Percentiles rank a stretch among this genome's conserved stretches.
Conservation (phyloP, 1,140 invertebrate species). For the Diplogasteroides magnus region DNA sequence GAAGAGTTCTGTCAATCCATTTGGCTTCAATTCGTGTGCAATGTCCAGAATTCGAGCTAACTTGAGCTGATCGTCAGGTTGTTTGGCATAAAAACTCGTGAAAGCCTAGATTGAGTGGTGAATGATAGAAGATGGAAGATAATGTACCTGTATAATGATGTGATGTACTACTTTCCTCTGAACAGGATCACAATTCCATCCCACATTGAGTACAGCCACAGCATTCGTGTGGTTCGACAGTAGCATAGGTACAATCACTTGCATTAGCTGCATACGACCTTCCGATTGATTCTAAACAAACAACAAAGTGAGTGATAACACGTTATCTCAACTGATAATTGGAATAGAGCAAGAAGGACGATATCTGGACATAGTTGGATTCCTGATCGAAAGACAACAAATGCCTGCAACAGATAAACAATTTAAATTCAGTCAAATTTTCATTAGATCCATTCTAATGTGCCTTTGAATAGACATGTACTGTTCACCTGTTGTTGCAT, state of each 20-base stretch:
- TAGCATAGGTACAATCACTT: slow-evolving; percentile 8
- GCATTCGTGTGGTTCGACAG: slow-evolving; percentile 13
- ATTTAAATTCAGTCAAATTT: too few relatives aligned
- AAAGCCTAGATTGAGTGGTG: slow-evolving; percentile 8
- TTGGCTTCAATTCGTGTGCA: slow-evolving; percentile 75
- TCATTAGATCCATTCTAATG: too few relatives aligned
- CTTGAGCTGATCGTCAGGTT: slow-evolving; percentile 76
- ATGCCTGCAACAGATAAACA: too few relatives aligned
- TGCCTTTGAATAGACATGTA: too few relatives aligned
- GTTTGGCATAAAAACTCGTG: slow-evolving; percentile 21
- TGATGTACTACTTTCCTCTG: background rate
- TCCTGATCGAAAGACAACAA: slow-evolving; percentile 63
- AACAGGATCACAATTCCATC: slow-evolving; percentile 13
- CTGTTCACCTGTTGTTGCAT: too few relatives aligned
- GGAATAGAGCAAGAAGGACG: slow-evolving; percentile 13
- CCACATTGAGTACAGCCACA: slow-evolving; percentile 20
- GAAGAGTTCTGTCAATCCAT: slow-evolving; percentile 77
- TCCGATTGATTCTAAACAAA: background rate
- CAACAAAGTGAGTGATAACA: slow-evolving; percentile 4
- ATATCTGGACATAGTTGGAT: slow-evolving; percentile 12
- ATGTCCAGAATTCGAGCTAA: slow-evolving; percentile 88
- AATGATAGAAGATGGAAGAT: background rate
- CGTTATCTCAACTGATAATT: background rate
- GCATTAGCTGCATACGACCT: slow-evolving; percentile 10
- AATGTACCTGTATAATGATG: slow-evolving; percentile 2